Conservation (phyloP, 2,888 invertebrate species). For the Platycnemis pennipes region DNA sequence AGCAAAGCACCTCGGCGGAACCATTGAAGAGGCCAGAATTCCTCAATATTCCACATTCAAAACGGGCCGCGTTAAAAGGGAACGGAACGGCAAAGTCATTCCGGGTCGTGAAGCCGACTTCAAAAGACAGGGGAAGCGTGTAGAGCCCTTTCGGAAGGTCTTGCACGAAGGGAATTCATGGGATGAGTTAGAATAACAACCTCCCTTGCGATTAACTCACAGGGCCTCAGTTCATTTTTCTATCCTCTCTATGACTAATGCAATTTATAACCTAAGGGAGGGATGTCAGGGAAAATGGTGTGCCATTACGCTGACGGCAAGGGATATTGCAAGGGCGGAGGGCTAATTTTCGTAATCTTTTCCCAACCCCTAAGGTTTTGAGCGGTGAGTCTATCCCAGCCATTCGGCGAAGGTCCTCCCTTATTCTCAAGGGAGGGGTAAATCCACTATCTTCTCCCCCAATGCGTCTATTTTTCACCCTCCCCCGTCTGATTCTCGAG, state of each 20-base stretch:
- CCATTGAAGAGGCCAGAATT: constrained; percentile 1
- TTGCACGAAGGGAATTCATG: not conserved
- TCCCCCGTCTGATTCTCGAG: not conserved
- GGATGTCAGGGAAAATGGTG: not conserved
- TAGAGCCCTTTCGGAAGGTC: not conserved
- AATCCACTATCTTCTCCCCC: not conserved
- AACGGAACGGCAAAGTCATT: not conserved
- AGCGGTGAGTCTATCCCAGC: not conserved
- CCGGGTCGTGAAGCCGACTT: not conserved
- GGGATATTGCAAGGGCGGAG: not conserved
- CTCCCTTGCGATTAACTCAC: not conserved
- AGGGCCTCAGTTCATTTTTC: not conserved
- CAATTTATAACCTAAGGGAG: not conserved
- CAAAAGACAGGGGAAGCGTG: not conserved
- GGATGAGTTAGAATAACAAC: constrained; percentile 6
- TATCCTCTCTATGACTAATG: not conserved
- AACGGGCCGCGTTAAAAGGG: constrained; percentile 8
- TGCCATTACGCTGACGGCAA: not conserved
- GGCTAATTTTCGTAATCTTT: constrained; percentile 26
- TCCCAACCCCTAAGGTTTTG: not conserved
- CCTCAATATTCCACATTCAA: constrained; percentile 48
- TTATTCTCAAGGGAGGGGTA: not conserved
- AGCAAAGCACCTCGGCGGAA: not conserved
- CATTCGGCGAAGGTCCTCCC: not conserved
- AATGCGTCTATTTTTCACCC: not conserved